Evolutionary conservation across 2,888 invertebrate species (phyloP), one percentile per base, ranked within the genome.

Genomic region (Drosophila fulvimacula): DNA sequence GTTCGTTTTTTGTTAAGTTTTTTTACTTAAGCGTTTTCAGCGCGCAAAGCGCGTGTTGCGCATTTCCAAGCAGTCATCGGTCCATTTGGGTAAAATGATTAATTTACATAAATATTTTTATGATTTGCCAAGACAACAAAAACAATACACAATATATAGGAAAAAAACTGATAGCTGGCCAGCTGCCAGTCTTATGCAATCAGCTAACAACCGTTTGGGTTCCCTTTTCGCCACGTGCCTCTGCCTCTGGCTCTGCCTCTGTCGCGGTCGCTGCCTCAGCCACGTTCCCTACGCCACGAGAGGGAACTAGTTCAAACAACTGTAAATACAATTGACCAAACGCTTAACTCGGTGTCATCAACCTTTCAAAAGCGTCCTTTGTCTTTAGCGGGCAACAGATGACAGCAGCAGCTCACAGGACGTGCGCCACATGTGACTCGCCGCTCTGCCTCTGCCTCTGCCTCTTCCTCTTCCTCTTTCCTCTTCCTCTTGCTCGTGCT

Each of bases 41-140:
- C 75, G 63, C 59, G 62, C 67, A 46, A 64, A 89, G 89, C 88
- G 88, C 85, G 85, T 86, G 85, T 88, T 80, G 85, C 70, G 85
- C 89, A 88, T 86, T 82, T 79, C 53, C 74, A 82, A 82, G 70
- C 88, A 88, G 86, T 63, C 80, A 69, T 58, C 70, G 76, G 80
- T 85, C 86, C 77, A 85, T 89, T 89, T 82, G 85, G 88, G 85
- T 88, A 83, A 89, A 88, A 88, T 86, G 85, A 85, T 88, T 85
- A 88, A 86, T 86, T 86, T 89, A 89, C 85, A 86, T 86, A 89
- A 86, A 86, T 89, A 86, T 86, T 86, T 86, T 89, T 86, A 89
- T 86, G 85, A 86, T 86, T 86, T 86, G 82, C 82, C 85, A 82
- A 89, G 59, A 38, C 68, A 66, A 67, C 46, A 68, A 51, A 48